Evolutionary conservation across 2,113 vertebrate species (phyloP).

Genomic region (Eleginops maclovinus): DNA sequence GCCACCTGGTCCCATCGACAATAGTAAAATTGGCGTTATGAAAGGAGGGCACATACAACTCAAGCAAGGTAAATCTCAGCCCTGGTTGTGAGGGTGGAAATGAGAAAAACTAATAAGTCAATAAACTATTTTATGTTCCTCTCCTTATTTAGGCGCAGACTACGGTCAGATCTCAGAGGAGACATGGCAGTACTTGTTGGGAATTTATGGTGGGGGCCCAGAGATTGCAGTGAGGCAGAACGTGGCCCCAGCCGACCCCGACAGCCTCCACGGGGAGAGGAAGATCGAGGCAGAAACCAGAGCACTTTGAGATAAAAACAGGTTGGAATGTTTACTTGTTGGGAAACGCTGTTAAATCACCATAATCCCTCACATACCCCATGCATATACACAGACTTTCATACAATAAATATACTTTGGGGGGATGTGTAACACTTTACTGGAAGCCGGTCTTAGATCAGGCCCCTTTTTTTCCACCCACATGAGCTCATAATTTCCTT

Average conservation of each 20-base stretch:
- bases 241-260: conserved; percentile 84
- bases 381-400: not conserved
- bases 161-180: conserved; percentile 98
- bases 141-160: conserved; percentile 88
- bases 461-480: not conserved
- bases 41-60: conserved; percentile 95
- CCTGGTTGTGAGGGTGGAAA: not conserved
- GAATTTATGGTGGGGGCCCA: conserved; percentile 91
- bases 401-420: not conserved
- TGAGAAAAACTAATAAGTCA: not conserved
- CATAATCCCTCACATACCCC: not conserved
- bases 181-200: conserved; percentile 93
- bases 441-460: not conserved
- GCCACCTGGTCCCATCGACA: conserved; percentile 95
- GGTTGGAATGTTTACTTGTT: conserved; percentile 41
- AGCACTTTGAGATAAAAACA: conserved; percentile 83
- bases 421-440: conserved; percentile 2
- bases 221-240: conserved; percentile 95
- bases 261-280: conserved; percentile 89
- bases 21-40: conserved; percentile 92
- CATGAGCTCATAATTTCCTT: conserved; percentile 47
- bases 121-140: not conserved
- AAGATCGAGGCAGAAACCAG: conserved; percentile 97
- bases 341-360: not conserved
- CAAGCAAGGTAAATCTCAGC: conserved; percentile 88